Percentiles rank a stretch among this genome's conserved stretches.
phyloP scores from a whole-genome alignment of 2,797 vertebrate genomes.

The Pygocentrus nattereri region DNA sequence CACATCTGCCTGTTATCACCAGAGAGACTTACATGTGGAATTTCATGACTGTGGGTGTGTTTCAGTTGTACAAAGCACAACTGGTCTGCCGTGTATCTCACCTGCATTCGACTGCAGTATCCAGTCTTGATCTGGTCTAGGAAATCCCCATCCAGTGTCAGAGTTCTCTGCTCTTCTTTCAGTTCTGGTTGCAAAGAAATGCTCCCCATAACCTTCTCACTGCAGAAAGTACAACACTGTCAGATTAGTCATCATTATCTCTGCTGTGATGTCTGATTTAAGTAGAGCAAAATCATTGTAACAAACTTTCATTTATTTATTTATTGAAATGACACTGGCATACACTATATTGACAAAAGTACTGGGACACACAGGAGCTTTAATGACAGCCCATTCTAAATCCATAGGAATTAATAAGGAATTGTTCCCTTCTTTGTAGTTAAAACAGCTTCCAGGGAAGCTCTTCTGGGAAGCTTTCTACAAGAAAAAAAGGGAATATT shows the following conservation, averaged over 20 bases:
- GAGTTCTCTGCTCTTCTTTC: conserved; percentile 70
- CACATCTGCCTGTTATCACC: conserved; percentile 76
- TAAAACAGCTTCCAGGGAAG: no score
- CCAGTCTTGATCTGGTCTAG: conserved; percentile 71
- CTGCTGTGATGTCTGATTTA: not conserved
- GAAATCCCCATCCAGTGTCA: conserved; percentile 74
- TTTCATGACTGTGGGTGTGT: not conserved
- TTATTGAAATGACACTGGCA: no score
- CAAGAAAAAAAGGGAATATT: no score
- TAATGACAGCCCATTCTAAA: no score
- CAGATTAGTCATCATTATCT: not conserved
- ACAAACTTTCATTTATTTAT: not conserved
- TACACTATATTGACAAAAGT: no score
- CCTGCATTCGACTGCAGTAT: conserved; percentile 72
- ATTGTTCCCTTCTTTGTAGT: no score
- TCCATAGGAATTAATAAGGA: no score
- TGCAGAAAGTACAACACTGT: conserved; percentile 44
- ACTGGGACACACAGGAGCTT: no score
- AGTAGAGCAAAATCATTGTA: no score
- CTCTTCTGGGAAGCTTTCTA: no score
- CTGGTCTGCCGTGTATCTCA: conserved; percentile 45
- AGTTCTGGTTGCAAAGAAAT: conserved; percentile 79
- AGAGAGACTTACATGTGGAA: not conserved
- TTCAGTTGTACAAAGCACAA: not conserved
- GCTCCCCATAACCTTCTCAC: conserved; percentile 74